Conservation (phyloP, 2,888 invertebrate species). For the Acanthosepion lycidas region DNA sequence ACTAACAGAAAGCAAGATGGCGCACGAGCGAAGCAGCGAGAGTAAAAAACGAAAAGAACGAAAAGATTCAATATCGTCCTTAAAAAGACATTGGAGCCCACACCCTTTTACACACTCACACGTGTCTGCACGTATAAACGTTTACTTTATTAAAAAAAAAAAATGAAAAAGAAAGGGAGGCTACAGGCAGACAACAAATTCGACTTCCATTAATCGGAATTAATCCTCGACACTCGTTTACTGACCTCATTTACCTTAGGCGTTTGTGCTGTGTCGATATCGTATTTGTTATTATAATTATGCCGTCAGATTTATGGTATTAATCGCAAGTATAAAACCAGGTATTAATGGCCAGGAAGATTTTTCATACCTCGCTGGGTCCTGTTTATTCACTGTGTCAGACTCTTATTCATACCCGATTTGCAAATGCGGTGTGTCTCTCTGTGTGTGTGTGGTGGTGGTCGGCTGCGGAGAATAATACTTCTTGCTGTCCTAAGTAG, state of each 20-base stretch:
- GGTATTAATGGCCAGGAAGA: neutral
- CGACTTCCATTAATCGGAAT: conserved; percentile 2
- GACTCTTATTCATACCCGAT: neutral
- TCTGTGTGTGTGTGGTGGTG: neutral
- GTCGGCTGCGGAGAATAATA: neutral
- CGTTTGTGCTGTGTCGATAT: neutral
- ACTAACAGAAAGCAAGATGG: too few species aligned
- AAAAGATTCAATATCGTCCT: too few species aligned
- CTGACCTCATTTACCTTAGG: conserved; percentile 5
- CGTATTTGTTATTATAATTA: neutral
- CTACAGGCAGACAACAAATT: neutral
- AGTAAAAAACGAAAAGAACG: too few species aligned
- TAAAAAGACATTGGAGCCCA: too few species aligned
- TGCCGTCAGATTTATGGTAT: neutral
- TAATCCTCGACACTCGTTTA: neutral
- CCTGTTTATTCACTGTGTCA: neutral
- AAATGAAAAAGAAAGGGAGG: neutral
- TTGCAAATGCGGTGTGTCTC: neutral
- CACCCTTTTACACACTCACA: neutral
- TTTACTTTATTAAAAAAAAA: too few species aligned
- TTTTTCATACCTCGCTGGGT: neutral
- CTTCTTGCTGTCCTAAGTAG: neutral
- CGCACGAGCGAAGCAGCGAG: too few species aligned
- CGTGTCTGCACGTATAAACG: neutral
- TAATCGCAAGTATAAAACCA: neutral